phyloP scores from a whole-genome alignment of 2,797 vertebrate genomes.

The Bradypodion pumilum region DNA sequence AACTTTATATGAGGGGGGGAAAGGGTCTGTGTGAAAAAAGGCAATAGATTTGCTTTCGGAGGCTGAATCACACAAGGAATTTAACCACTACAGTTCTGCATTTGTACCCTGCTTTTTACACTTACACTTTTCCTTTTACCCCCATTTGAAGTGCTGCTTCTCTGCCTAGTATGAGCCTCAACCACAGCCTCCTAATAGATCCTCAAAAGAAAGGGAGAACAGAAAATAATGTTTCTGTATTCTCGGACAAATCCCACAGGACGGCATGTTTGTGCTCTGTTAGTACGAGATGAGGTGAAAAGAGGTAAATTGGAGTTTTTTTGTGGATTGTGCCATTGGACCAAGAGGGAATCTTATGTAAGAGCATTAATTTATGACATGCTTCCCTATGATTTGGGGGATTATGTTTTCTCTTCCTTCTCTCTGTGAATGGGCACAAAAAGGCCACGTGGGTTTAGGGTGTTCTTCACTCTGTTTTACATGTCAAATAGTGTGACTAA shows the following conservation, averaged over 20 bases:
- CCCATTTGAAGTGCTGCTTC: background rate
- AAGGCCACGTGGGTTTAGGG: constrained; percentile 36
- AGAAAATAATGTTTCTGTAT: background rate
- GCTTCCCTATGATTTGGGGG: constrained; percentile 32
- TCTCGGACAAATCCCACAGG: constrained; percentile 1
- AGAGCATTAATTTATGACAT: constrained; percentile 40
- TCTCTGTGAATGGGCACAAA: constrained; percentile 33
- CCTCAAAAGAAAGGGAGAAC: background rate
- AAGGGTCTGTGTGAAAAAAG: background rate
- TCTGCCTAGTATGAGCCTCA: background rate
- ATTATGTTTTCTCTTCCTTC: constrained; percentile 13
- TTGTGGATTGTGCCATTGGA: constrained; percentile 16
- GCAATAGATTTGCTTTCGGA: background rate
- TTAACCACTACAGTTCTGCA: background rate
- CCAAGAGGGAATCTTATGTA: constrained; percentile 40
- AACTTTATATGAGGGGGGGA: background rate
- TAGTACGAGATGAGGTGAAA: background rate
- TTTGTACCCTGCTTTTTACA: background rate
- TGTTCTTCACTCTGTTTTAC: constrained; percentile 35
- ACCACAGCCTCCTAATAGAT: background rate
- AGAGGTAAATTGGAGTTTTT: constrained; percentile 11
- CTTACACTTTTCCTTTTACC: background rate
- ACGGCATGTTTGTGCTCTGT: constrained; percentile 26
- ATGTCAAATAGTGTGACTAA: constrained; percentile 42
- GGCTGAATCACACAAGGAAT: rapidly evolving